These are phyloP conservation scores for Metallyticus violacea DNA, from an alignment of 2,888 invertebrate species.

Conservation along the genomic window DNA sequence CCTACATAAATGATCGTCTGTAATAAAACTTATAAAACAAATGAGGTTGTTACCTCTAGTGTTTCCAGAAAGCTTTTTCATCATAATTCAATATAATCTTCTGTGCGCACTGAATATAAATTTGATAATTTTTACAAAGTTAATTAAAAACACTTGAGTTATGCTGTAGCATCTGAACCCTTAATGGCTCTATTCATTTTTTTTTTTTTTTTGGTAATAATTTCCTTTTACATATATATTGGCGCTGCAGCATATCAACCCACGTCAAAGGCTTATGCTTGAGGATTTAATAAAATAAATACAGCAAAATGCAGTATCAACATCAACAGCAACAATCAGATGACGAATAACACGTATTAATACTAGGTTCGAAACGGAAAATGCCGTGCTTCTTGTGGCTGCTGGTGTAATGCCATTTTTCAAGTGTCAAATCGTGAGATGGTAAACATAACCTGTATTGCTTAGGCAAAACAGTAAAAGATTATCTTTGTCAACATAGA, in stretches of 20 bases:
- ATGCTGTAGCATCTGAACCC: no score
- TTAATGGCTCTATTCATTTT: no score
- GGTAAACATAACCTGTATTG: not conserved
- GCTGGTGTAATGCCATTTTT: not conserved
- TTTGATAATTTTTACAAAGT: no score
- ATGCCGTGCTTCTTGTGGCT: not conserved
- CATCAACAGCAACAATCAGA: no score
- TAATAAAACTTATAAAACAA: not conserved
- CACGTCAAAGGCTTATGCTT: no score
- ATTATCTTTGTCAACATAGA: not conserved
- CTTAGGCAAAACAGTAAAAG: not conserved
- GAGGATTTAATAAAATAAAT: no score
- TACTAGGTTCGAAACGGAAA: not conserved
- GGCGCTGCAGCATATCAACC: not conserved
- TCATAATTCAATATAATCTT: not conserved
- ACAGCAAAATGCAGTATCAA: no score
- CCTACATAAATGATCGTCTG: not conserved
- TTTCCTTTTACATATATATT: not conserved
- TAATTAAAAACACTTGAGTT: no score
- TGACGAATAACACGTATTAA: no score
- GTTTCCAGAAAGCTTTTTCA: not conserved
- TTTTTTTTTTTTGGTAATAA: no score
- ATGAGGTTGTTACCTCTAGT: not conserved
- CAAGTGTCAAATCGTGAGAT: not conserved
- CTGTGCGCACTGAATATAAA: no score